A percentile compares a stretch with the other conserved stretches of the same genome.
These are phyloP conservation scores for Chrosomus eos DNA, from an alignment of 2,797 vertebrate genomes.

Conservation along the genomic window DNA sequence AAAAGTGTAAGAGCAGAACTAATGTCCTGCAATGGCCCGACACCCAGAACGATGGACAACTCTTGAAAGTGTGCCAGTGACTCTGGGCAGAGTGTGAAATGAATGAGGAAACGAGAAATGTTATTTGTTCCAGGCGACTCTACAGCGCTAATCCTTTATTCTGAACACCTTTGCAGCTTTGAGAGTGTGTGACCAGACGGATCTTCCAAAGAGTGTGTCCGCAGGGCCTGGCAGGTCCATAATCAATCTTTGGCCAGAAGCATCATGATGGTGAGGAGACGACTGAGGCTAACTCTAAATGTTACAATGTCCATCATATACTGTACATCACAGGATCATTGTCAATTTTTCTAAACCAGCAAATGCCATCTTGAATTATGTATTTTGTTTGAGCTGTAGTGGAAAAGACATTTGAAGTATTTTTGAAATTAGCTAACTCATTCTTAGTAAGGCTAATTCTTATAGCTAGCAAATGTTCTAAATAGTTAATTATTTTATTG, in stretches of 20 bases:
- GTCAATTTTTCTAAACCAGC: background rate
- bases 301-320: background rate
- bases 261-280: background rate
- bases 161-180: background rate
- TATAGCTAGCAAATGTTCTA: background rate
- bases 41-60: background rate
- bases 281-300: background rate
- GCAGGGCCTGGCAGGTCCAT: background rate
- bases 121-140: background rate
- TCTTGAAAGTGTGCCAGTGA: background rate
- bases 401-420: background rate
- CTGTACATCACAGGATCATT: background rate
- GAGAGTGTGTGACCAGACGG: background rate
- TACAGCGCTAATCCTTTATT: background rate
- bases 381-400: background rate
- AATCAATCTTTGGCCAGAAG: background rate
- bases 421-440: background rate
- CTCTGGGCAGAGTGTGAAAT: slow-evolving; percentile 12
- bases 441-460: background rate
- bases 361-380: background rate
- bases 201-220: background rate
- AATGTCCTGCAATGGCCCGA: background rate
- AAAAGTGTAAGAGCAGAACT: background rate
- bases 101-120: slow-evolving; percentile 6
- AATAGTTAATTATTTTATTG: background rate